Conservation (phyloP, 2,888 invertebrate species). For the Trilocha varians region DNA sequence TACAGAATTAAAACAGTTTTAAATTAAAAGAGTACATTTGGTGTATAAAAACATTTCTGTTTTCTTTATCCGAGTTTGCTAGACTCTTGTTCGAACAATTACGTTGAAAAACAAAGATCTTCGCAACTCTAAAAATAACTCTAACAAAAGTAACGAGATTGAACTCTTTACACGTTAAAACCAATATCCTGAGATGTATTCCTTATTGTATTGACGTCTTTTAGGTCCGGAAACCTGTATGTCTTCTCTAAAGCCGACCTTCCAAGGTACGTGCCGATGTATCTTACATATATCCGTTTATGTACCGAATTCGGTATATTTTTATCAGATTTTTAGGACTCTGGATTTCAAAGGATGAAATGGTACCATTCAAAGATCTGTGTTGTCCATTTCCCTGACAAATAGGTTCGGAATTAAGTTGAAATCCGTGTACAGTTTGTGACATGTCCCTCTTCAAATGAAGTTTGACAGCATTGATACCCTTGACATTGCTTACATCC, state of each 20-base stretch:
- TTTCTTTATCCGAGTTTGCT: not conserved
- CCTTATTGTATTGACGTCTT: slow-evolving; percentile 17
- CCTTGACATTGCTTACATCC: no score
- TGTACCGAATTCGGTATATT: slow-evolving; percentile 22
- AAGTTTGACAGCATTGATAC: no score
- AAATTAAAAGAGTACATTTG: not conserved
- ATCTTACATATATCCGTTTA: slow-evolving; percentile 11
- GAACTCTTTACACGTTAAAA: slow-evolving; percentile 36
- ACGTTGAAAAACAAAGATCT: not conserved
- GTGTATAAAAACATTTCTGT: not conserved
- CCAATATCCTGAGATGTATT: slow-evolving; percentile 44
- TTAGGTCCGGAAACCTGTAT: slow-evolving; percentile 17
- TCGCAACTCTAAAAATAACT: slow-evolving; percentile 10
- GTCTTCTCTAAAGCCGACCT: not conserved
- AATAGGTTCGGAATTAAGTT: no score
- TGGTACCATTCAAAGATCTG: no score
- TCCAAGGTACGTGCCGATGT: not conserved
- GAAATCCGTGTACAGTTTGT: no score
- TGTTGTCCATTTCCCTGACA: no score
- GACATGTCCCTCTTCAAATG: no score
- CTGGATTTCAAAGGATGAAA: no score
- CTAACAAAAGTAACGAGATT: slow-evolving; percentile 35
- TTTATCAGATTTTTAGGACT: no score
- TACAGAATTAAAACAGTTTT: no score
- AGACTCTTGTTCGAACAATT: not conserved